Evolutionary conservation across 1,140 invertebrate genomes (phyloP).

Genomic region (Penaeus chinensis): DNA sequence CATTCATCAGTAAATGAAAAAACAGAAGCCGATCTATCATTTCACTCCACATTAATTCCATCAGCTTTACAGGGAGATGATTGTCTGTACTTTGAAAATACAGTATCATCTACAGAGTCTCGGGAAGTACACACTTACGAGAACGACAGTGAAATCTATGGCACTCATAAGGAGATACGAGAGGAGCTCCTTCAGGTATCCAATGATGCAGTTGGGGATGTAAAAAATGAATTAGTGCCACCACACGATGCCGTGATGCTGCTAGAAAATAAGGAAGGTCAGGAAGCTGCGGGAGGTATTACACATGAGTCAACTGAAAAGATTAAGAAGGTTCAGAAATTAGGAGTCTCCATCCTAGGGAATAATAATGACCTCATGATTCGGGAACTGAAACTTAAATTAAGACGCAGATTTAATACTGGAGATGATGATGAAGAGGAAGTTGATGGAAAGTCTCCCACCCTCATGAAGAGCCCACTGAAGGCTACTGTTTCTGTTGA

Average conservation of each 20-base stretch:
- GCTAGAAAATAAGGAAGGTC: neutral
- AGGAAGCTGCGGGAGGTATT: neutral
- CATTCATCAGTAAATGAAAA: neutral
- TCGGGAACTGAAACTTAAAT: constrained; percentile 65
- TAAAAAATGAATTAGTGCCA: neutral
- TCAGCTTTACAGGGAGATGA: constrained; percentile 1
- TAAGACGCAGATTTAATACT: constrained; percentile 63
- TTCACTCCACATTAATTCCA: constrained; percentile 43
- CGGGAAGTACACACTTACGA: constrained; percentile 53
- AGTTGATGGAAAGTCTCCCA: neutral
- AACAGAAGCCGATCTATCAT: constrained; percentile 6
- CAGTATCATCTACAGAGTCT: constrained; percentile 51
- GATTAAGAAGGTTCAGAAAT: constrained; percentile 60
- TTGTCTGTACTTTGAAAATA: constrained; percentile 44
- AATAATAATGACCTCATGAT: constrained; percentile 65
- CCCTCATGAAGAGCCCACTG: neutral
- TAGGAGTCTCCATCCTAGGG: constrained; percentile 59
- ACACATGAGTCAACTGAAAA: constrained; percentile 33
- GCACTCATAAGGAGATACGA: constrained; percentile 39
- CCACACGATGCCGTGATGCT: neutral
- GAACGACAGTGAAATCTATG: constrained; percentile 57
- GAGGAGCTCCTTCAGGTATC: constrained; percentile 40
- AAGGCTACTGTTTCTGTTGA: constrained; percentile 34
- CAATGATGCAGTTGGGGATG: neutral
- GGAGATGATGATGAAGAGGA: constrained; percentile 29